These are phyloP conservation scores for Lepus europaeus DNA, from an alignment of 2,113 vertebrate species.

Conservation along the genomic window DNA sequence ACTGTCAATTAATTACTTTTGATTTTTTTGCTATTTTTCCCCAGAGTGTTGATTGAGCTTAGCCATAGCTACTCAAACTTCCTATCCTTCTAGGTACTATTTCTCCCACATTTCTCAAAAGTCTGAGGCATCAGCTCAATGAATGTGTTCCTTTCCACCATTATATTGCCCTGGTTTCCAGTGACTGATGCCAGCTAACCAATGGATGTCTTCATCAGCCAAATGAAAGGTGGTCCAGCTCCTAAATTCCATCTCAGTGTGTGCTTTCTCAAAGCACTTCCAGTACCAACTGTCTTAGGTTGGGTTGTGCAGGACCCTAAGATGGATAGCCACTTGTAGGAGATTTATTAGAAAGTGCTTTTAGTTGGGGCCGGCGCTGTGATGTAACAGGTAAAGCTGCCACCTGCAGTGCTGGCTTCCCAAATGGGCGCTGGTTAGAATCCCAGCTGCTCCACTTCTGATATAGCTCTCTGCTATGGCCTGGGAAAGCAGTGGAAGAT, in stretches of 20 bases:
- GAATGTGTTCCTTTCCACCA: not conserved
- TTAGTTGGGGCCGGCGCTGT: not conserved
- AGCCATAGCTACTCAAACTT: not conserved
- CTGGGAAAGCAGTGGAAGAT: no score
- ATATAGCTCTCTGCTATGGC: no score
- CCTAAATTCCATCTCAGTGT: no score
- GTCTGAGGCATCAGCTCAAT: not conserved
- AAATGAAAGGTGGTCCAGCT: not conserved
- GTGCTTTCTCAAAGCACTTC: not conserved
- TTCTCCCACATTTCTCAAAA: not conserved
- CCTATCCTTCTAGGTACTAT: not conserved
- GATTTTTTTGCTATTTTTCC: not conserved
- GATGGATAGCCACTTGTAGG: not conserved
- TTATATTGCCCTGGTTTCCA: not conserved
- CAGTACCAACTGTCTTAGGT: not conserved
- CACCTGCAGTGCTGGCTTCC: no score
- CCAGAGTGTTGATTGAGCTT: not conserved
- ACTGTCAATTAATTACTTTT: not conserved
- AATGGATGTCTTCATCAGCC: not conserved
- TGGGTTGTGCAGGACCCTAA: not conserved
- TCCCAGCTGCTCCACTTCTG: no score
- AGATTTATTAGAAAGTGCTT: not conserved
- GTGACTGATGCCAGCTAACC: not conserved
- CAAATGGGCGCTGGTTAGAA: no score
- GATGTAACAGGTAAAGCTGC: no score